Conservation (phyloP, 1,140 invertebrate genomes). For the Drosophila ambigua region DNA sequence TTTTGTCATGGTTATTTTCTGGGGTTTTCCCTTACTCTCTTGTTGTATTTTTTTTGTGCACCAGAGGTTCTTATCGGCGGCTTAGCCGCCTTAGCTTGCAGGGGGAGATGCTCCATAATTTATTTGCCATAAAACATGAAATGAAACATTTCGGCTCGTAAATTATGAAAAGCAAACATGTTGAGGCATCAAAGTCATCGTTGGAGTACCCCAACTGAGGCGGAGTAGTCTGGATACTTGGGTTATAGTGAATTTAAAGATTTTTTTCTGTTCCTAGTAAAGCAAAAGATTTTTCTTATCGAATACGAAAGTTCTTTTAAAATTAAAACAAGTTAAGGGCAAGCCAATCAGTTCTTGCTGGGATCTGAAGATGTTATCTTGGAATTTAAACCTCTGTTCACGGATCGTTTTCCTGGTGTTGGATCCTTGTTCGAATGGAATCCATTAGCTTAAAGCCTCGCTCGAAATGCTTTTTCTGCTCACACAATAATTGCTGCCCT, state of each 20-base stretch:
- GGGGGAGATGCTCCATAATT: constrained; percentile 59
- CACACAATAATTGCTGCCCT: constrained; percentile 27
- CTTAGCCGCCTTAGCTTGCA: constrained; percentile 48
- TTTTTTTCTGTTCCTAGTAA: neutral
- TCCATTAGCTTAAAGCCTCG: constrained; percentile 14
- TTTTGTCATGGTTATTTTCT: constrained; percentile 42
- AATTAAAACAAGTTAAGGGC: too few relatives aligned
- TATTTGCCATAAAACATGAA: constrained; percentile 79
- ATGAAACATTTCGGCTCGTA: constrained; percentile 77
- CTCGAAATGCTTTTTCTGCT: constrained; percentile 15
- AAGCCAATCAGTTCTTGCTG: too few relatives aligned
- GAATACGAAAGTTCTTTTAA: too few relatives aligned
- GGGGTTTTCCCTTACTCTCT: constrained; percentile 16
- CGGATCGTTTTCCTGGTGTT: neutral
- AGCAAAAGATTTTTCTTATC: too few relatives aligned
- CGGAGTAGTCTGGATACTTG: constrained; percentile 37
- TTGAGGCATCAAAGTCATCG: constrained; percentile 47
- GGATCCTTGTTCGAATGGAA: constrained; percentile 7
- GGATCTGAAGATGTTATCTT: too few relatives aligned
- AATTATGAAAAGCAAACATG: constrained; percentile 66
- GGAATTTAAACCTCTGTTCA: too few relatives aligned
- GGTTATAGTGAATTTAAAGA: constrained; percentile 28
- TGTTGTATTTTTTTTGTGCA: constrained; percentile 34
- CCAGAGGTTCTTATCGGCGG: constrained; percentile 65
- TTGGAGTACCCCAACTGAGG: constrained; percentile 13